Conservation (phyloP, 1,140 invertebrate genomes). For the Heliconius nattereri region DNA sequence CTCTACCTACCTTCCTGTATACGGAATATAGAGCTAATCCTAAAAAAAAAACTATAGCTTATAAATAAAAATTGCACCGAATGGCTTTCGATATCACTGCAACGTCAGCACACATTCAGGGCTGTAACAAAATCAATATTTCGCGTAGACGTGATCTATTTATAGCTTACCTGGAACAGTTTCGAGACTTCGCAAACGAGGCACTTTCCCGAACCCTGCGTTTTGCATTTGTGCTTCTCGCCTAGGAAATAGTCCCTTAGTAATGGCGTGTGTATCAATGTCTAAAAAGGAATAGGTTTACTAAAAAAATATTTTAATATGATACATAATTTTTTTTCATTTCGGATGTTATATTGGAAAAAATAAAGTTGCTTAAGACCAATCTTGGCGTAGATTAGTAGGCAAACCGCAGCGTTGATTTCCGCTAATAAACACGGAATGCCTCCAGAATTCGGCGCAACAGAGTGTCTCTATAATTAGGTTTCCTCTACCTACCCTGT, state of each 20-base stretch:
- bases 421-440: too few species aligned
- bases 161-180: constrained; percentile 85
- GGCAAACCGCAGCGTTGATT: too few species aligned
- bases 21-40: too few species aligned
- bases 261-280: constrained; percentile 96
- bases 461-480: too few species aligned
- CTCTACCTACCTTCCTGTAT: too few species aligned
- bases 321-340: too few species aligned
- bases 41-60: too few species aligned
- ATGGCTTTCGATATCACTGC: constrained; percentile 26
- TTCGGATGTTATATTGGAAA: too few species aligned
- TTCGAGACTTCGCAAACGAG: constrained; percentile 96
- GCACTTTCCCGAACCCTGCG: constrained; percentile 85
- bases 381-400: too few species aligned
- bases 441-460: too few species aligned
- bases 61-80: constrained; percentile 17
- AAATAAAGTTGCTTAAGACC: too few species aligned
- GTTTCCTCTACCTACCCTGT: too few species aligned
- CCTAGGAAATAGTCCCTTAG: constrained; percentile 97
- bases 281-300: constrained; percentile 56
- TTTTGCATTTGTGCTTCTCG: constrained; percentile 93
- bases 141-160: constrained; percentile 43
- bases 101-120: constrained; percentile 30
- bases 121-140: constrained; percentile 47
- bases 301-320: background rate